phyloP scores from a whole-genome alignment of 1,140 invertebrate species.

The Atta cephalotes region DNA sequence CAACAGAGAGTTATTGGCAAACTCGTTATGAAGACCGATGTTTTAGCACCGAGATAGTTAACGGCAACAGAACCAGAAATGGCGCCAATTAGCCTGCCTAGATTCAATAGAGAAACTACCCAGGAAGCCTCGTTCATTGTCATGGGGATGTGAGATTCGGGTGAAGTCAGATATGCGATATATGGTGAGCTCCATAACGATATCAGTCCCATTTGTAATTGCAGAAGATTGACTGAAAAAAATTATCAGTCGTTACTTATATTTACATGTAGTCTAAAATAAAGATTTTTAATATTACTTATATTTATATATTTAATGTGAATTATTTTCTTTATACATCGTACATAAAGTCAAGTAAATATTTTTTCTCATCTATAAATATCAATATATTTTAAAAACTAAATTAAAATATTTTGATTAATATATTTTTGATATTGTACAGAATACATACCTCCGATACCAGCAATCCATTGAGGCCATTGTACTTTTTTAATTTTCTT shows the following conservation, averaged over 20 bases:
- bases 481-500: neutral
- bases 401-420: neutral
- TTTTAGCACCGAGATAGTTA: slow-evolving; percentile 89
- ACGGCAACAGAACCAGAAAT: slow-evolving; percentile 78
- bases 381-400: neutral
- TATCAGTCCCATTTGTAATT: slow-evolving; percentile 67
- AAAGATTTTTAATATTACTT: neutral
- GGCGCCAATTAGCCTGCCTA: slow-evolving; percentile 85
- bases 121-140: slow-evolving; percentile 88
- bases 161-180: slow-evolving; percentile 83
- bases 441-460: slow-evolving; percentile 57
- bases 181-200: slow-evolving; percentile 87
- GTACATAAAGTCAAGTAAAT: neutral
- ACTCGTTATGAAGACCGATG: slow-evolving; percentile 87
- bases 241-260: neutral
- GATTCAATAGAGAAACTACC: slow-evolving; percentile 88
- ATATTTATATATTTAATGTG: neutral
- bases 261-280: neutral
- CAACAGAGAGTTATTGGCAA: slow-evolving; percentile 89
- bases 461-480: slow-evolving; percentile 73
- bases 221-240: slow-evolving; percentile 68
- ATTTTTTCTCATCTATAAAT: neutral
- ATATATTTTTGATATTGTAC: neutral
- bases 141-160: slow-evolving; percentile 87
- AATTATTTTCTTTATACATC: neutral